These are phyloP conservation scores for Melanerpes formicivorus DNA, from an alignment of 2,113 vertebrate genomes.

Conservation along the genomic window DNA sequence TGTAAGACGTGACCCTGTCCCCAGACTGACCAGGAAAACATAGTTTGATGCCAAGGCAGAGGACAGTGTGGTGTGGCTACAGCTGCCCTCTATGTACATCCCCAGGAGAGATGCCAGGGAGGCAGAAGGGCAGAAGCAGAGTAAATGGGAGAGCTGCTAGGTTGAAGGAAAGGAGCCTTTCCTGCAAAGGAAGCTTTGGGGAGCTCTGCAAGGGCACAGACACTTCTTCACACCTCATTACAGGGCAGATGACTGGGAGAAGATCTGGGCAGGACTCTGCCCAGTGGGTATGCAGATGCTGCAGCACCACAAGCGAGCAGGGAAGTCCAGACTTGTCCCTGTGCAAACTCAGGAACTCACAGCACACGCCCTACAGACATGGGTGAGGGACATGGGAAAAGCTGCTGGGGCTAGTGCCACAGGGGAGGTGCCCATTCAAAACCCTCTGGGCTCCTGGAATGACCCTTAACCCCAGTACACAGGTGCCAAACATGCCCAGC, in stretches of 20 bases:
- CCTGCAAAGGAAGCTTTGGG: neutral
- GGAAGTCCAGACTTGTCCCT: neutral
- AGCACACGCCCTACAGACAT: accelerated
- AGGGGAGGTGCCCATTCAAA: accelerated
- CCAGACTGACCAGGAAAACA: too few relatives aligned
- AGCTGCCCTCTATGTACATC: accelerated
- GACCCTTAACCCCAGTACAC: accelerated
- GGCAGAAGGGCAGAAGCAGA: neutral
- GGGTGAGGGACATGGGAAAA: accelerated
- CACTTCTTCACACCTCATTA: neutral
- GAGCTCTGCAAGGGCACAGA: neutral
- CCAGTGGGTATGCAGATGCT: accelerated
- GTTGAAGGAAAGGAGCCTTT: neutral
- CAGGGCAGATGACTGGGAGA: neutral
- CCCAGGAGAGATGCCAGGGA: neutral
- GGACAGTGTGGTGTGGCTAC: accelerated
- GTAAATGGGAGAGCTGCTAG: accelerated
- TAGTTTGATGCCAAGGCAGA: neutral
- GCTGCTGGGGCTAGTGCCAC: neutral
- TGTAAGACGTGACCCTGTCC: accelerated
- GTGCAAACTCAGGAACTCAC: neutral
- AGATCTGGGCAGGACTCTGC: neutral
- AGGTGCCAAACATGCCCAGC: neutral
- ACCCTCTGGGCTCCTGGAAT: neutral
- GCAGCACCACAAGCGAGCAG: accelerated